Evolutionary conservation across 2,888 invertebrate species (phyloP).

Genomic region (Chaetogeoica ovagalla): DNA sequence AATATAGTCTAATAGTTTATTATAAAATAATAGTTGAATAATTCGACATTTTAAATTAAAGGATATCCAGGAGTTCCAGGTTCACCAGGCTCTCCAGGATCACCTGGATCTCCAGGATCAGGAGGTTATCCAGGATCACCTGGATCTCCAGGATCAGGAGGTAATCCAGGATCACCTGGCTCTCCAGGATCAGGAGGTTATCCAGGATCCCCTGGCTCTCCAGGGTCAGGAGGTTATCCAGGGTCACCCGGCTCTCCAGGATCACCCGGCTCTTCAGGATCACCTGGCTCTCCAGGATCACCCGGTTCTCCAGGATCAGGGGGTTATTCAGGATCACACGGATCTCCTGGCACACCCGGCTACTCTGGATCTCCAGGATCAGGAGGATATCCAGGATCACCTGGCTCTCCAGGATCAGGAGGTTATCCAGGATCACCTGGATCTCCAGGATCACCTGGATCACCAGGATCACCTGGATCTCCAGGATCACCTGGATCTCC

Average conservation of each 20-base stretch:
- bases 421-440: slow-evolving; percentile 57
- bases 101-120: slow-evolving; percentile 55
- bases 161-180: slow-evolving; percentile 40
- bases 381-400: slow-evolving; percentile 56
- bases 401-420: slow-evolving; percentile 54
- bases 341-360: slow-evolving; percentile 57
- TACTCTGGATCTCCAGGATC: slow-evolving; percentile 56
- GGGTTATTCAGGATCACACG: slow-evolving; percentile 55
- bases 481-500: slow-evolving; percentile 57
- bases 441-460: slow-evolving; percentile 57
- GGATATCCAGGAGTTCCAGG: slow-evolving; percentile 57
- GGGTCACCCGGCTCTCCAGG: slow-evolving; percentile 32
- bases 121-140: slow-evolving; percentile 54
- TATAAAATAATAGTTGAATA: background rate
- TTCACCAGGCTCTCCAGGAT: slow-evolving; percentile 57
- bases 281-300: slow-evolving; percentile 58
- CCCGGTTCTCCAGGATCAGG: slow-evolving; percentile 58
- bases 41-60: too few species aligned
- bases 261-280: slow-evolving; percentile 57
- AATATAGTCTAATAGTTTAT: background rate
- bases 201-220: slow-evolving; percentile 50
- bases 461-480: slow-evolving; percentile 20
- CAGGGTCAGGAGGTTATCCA: background rate
- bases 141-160: slow-evolving; percentile 53
- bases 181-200: slow-evolving; percentile 55